Evolutionary conservation across 2,113 vertebrate genomes (phyloP), one percentile per base, ranked within the genome.

Genomic region (Sapajus apella): DNA sequence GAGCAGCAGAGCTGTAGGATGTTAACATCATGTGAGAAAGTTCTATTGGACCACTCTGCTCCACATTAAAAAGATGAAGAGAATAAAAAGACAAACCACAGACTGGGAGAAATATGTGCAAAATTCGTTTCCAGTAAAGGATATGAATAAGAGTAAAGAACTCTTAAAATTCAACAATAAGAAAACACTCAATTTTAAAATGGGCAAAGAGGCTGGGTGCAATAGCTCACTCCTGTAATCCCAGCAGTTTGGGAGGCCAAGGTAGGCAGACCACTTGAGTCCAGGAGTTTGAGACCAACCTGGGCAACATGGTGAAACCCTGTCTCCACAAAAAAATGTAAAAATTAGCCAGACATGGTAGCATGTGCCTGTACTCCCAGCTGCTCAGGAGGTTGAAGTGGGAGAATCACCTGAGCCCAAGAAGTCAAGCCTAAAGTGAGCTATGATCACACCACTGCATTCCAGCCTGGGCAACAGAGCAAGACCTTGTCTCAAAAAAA

Each of bases 111-210:
- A 93, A 88, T 85, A 82, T 68, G 90, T 95, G 14, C 56, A 93
- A 83, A 95, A 56, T 30, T 55, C 25, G 58, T 76, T 86, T 81
- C 30, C 56, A 87, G 12, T 86, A 87, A 83, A 96, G 32, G 58
- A 52, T 52, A 52, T 52, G 50, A 52, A 52, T 18, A 52, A 52
- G 52, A 52, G 52, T 52, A 17, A 52, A 52, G 30, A 91, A 88
- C 66, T 84, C 47, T 75, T 92, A 94, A 89, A 96, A 86, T 9
- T 93, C 85, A 94, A 87, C 47, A 95, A 52, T 64, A 96, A 82
- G 64, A 77, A 88, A 95, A 72, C 16, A 77, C 23, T 43, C 21
- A 40, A 50, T 80, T 86, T 92, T 45, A 32, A 95, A 80, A 84
- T 68, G 40, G 50, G 43, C 64, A 75, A 94, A 82, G 43, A 85